Base-by-base conservation (phyloP, 1,140 invertebrate species). In the Samia ricini region DNA sequence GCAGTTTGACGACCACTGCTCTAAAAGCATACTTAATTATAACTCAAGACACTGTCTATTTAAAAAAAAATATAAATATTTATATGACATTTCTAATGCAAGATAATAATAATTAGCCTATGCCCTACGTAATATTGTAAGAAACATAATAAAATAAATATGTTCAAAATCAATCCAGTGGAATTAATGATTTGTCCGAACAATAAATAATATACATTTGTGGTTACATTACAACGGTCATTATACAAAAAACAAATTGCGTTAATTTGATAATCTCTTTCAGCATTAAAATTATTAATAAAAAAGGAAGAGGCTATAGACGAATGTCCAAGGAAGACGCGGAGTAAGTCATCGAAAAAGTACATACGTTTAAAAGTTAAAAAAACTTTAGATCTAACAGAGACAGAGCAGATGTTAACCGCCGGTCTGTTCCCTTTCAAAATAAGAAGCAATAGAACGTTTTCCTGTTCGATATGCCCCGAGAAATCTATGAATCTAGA, bases 351-450 rank as follows among this genome's bases (percentile, higher is more conserved):
- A 3, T 42, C 54, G 3, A 74, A 71, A 24, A 77, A 72, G 72
- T 15, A 72, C 5, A 64, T 79, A 18, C 62, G 68, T 56, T 72
- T 74, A 22, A 60, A 72, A 5, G 54, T 77, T 0, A 81, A 79
- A 49, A 78, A 78, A 26, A 22, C 54, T 1, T 22, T 19, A 0
- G 75, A 85, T 12, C 51, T 78, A 0, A 55, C 58, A 5, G 86
- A 86, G n/a, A 81, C 79, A 0, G 74, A 83, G 15, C 60, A 64
- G 0, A 76, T 89, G 77, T 23, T 89, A 1, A 21, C 71, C 42
- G 59, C 60, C 0, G 87, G 87, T 0, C 63, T 89, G 0, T 89
- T 89, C 52, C 87, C 87, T 0, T 89, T 89, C 63, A 89, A 87
- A 69, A 83, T 89, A 5, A 64, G 71, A 3, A 88, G 83, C 59